Evolutionary conservation across 2,113 vertebrate genomes (phyloP).

Genomic region (Strix uralensis): DNA sequence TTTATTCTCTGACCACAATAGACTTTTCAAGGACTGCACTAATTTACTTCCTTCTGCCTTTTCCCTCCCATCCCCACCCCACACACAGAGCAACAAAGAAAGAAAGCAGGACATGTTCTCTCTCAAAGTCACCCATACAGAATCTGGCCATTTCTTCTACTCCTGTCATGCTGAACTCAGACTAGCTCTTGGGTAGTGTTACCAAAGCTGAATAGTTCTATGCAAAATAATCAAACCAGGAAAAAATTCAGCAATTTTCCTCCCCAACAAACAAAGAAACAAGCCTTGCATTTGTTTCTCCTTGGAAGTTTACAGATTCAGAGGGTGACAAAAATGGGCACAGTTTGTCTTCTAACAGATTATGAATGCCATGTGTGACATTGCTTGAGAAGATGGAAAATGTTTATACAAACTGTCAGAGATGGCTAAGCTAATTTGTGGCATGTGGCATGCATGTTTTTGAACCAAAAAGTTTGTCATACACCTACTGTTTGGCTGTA

Average conservation of each 20-base stretch:
- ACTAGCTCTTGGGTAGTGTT: neutral
- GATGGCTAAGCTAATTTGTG: constrained; percentile 3
- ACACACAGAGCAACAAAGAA: neutral
- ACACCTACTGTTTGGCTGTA: constrained; percentile 66
- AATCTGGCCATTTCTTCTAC: neutral
- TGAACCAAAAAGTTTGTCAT: constrained; percentile 33
- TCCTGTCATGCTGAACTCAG: neutral
- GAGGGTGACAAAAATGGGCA: constrained; percentile 56
- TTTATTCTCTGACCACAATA: neutral
- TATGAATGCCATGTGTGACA: constrained; percentile 53
- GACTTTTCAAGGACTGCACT: neutral
- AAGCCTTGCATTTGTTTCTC: neutral
- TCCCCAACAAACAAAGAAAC: neutral
- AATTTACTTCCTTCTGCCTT: neutral
- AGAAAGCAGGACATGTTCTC: neutral
- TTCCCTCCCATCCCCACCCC: neutral
- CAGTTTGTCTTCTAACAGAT: constrained; percentile 57
- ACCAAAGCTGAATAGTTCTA: neutral
- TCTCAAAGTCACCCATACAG: neutral
- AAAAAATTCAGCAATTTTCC: neutral
- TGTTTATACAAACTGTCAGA: constrained; percentile 48
- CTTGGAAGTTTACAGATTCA: constrained; percentile 50
- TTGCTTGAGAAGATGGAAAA: constrained; percentile 41
- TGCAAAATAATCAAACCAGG: constrained; percentile 17
- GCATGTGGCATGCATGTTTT: neutral